These are phyloP conservation scores for Melipona bicolor DNA, from an alignment of 2,888 invertebrate genomes.

Conservation along the genomic window DNA sequence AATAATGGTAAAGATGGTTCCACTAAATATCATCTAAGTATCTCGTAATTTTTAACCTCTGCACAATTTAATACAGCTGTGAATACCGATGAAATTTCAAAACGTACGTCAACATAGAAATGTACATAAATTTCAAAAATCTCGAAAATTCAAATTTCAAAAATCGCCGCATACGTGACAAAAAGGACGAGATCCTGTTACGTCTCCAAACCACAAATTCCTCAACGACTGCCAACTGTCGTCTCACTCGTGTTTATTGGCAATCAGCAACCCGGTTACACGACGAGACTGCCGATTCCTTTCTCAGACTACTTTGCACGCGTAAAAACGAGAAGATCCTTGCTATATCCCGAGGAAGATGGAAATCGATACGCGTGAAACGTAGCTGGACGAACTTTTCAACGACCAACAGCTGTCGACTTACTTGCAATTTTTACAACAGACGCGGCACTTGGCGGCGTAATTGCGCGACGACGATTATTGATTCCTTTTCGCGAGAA, in stretches of 20 bases:
- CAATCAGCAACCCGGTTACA: not conserved
- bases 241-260: not conserved
- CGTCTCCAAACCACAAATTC: not conserved
- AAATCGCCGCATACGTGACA: not conserved
- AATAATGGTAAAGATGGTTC: too few relatives aligned
- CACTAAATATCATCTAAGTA: not conserved
- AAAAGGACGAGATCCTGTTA: not conserved
- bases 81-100: not conserved
- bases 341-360: not conserved
- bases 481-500: not conserved
- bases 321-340: not conserved
- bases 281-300: not conserved
- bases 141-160: too few relatives aligned
- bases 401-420: not conserved
- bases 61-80: not conserved
- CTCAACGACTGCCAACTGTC: not conserved
- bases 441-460: not conserved
- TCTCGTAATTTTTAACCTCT: not conserved
- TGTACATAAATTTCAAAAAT: too few relatives aligned
- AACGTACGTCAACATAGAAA: too few relatives aligned
- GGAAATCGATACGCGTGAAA: not conserved
- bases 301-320: not conserved
- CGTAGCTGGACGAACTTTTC: not conserved
- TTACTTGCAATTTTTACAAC: not conserved
- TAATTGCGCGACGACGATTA: not conserved